A percentile compares a stretch with the other conserved stretches of the same genome.
Conservation (phyloP, 2,888 invertebrate genomes). For the Gisinianus flammeolus region DNA sequence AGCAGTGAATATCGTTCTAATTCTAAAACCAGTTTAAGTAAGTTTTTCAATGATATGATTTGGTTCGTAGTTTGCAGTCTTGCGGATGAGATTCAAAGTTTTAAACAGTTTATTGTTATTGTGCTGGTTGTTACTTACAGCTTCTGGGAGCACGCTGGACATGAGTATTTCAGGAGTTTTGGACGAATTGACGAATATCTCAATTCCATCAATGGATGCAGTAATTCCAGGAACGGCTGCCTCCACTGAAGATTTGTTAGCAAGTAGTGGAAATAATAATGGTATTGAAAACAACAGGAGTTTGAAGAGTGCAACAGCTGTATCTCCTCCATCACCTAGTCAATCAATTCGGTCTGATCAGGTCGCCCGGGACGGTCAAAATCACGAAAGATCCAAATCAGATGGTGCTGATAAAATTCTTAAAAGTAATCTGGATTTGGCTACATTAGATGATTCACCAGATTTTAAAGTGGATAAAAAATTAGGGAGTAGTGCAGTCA, state of each 20-base stretch:
- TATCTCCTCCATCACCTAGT: conserved; percentile 23
- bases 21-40: conserved; percentile 33
- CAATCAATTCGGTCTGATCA: conserved; percentile 29
- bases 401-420: conserved; percentile 20
- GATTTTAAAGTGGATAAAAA: conserved; percentile 55
- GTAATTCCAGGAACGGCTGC: background rate
- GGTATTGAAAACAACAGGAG: conserved; percentile 4
- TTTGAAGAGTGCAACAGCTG: background rate
- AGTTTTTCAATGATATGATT: background rate
- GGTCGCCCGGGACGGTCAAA: background rate
- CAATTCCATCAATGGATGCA: conserved; percentile 2
- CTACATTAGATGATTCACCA: conserved; percentile 45
- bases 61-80: no score
- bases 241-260: conserved; percentile 4
- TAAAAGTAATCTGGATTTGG: background rate
- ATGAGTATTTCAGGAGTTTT: conserved; percentile 50
- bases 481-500: conserved; percentile 63
- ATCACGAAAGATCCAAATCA: conserved; percentile 15
- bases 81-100: no score
- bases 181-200: conserved; percentile 45
- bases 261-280: background rate
- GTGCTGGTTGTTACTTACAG: no score
- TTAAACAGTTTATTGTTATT: no score
- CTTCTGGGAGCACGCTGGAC: conserved; percentile 47
- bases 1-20: conserved; percentile 28